Evolutionary conservation across 2,888 invertebrate genomes (phyloP).

Genomic region (Sceliomorpha sp.): DNA sequence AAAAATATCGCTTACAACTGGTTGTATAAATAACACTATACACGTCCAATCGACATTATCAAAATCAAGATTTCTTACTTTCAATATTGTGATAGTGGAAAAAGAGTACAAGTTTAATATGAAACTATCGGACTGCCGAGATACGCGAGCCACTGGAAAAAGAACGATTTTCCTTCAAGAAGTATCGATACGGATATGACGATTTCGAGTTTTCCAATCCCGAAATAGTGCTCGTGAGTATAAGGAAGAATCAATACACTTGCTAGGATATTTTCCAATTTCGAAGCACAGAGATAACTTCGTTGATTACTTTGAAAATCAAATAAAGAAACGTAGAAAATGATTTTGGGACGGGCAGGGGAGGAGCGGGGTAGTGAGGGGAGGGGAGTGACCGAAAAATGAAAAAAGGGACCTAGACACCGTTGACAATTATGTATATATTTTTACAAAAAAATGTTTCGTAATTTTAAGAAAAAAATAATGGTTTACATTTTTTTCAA

Average conservation of each 20-base stretch:
- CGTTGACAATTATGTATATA: no score
- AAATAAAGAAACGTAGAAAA: constrained; percentile 2
- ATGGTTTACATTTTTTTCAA: no score
- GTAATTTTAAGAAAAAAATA: no score
- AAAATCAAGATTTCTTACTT: no score
- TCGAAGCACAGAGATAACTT: constrained; percentile 7
- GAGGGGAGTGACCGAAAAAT: constrained; percentile 11
- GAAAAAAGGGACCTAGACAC: constrained; percentile 9
- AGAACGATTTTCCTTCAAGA: constrained; percentile 1
- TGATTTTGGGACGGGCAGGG: no score
- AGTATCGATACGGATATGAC: constrained; percentile 8
- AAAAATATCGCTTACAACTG: no score
- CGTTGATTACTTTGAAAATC: constrained; percentile 19
- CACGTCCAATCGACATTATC: no score
- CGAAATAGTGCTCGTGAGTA: background rate
- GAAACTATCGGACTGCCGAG: background rate
- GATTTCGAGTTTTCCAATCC: constrained; percentile 17
- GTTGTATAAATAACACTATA: no score
- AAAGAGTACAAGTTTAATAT: background rate
- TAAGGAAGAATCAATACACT: constrained; percentile 1
- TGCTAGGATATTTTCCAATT: constrained; percentile 7
- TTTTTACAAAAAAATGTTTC: no score
- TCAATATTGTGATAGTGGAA: no score
- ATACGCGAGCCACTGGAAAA: constrained; percentile 1
- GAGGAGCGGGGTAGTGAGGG: no score